Percentiles rank a stretch among this genome's conserved stretches.
phyloP scores from a whole-genome alignment of 2,888 invertebrate species.

The Drosophila quinaria region DNA sequence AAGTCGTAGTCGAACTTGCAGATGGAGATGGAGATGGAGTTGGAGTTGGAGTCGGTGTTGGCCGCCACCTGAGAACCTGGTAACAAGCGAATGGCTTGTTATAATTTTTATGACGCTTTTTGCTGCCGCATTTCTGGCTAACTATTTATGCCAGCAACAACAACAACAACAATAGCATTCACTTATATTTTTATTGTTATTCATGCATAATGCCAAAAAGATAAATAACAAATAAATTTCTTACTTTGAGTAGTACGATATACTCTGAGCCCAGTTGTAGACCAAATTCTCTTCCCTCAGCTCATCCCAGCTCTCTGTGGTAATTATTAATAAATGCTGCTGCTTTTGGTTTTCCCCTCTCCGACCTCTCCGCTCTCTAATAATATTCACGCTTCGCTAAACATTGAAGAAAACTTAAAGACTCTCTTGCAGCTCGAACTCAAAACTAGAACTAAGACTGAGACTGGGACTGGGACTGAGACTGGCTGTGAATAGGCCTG shows the following conservation, averaged over 20 bases:
- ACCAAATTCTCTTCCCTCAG: slow-evolving; percentile 12
- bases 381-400: slow-evolving; percentile 76
- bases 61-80: slow-evolving; percentile 70
- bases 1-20: slow-evolving; percentile 3
- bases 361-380: slow-evolving; percentile 56
- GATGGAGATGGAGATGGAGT: slow-evolving; percentile 10
- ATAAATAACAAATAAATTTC: slow-evolving; percentile 79
- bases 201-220: slow-evolving; percentile 79
- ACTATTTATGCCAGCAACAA: slow-evolving; percentile 56
- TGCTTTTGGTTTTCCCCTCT: slow-evolving; percentile 42
- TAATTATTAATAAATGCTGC: slow-evolving; percentile 78
- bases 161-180: slow-evolving; percentile 48
- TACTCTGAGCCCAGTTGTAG: slow-evolving; percentile 29
- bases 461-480: slow-evolving; percentile 13
- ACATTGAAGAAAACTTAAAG: slow-evolving; percentile 76
- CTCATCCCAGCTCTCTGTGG: slow-evolving; percentile 46
- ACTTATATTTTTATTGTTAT: slow-evolving; percentile 76
- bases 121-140: slow-evolving; percentile 68
- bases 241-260: slow-evolving; percentile 41
- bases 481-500: slow-evolving; percentile 42
- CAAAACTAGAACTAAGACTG: slow-evolving; percentile 21
- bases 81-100: slow-evolving; percentile 69
- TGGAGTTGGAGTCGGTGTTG: slow-evolving; percentile 20
- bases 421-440: slow-evolving; percentile 49
- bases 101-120: slow-evolving; percentile 71